Evolutionary conservation across 2,888 invertebrate genomes (phyloP), one percentile per base, ranked within the genome.

Genomic region (Drosophila neonasuta): DNA sequence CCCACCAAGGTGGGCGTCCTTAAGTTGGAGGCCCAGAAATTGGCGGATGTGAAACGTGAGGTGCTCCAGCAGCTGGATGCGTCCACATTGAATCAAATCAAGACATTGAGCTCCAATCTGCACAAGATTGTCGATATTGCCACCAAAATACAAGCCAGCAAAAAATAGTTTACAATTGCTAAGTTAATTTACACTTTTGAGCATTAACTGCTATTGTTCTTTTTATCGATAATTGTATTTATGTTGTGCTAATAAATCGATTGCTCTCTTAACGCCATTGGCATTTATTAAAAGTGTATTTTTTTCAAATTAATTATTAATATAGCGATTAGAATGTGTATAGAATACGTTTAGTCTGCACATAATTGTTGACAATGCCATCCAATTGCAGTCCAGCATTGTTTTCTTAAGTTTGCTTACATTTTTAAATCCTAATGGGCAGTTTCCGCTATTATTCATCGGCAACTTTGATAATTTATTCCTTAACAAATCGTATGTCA

Each of bases 1-100:
- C 91, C 91, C 36, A 83, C 89, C 24, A 83, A 78, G 8, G 80
- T 84, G 68, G 91, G 90, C 11, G 82, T 90, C 0, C 66, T 91
- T 4, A 89, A 88, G 8, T 56, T 91, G 59, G 82, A 89, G 2
- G 89, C 91, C 0, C 85, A 86, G 20, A 84, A 84, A 32, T 52
- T 90, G 3, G 42, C 29, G 0, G 74, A 84, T 39, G 62, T 90
- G 20, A 87, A 89, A 39, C 73, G 81, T 0, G 87, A 89, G 3
- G 74, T 90, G 13, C 74, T 90, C 42, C 75, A 77, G 52, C 84
- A 77, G 15, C 82, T 91, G 24, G 88, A 90, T 64, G 46, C 66
- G 2, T 77, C 86, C 1, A 89, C 90, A 0, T 63, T 90, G 0
- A 75, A 79, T 24, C 89, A 91, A 71, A 88, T 91, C 8, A 89